These are phyloP conservation scores for Anagyrus pseudococci DNA, from an alignment of 2,888 invertebrate species.

Conservation along the genomic window DNA sequence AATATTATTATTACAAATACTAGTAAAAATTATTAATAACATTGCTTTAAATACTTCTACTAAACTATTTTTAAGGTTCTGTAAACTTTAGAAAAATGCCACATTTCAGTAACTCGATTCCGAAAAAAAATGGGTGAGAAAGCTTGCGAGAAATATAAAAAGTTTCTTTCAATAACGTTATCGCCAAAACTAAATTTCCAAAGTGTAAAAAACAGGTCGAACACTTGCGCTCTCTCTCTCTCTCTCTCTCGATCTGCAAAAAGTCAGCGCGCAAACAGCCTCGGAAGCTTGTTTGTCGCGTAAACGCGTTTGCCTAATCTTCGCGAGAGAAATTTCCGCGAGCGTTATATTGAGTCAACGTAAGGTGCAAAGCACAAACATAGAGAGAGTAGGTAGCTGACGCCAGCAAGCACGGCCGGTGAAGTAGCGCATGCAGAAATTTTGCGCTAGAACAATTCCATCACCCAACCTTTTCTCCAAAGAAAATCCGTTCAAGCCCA, in stretches of 20 bases:
- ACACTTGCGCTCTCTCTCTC: too few relatives aligned
- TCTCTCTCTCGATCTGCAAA: neutral
- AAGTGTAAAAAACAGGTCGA: neutral
- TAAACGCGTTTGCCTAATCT: neutral
- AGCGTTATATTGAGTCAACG: neutral
- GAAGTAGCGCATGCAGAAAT: neutral
- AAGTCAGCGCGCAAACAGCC: neutral
- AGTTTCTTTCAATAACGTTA: neutral
- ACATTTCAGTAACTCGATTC: too few relatives aligned
- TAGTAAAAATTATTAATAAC: too few relatives aligned
- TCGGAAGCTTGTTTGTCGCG: too few relatives aligned
- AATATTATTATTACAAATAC: too few relatives aligned
- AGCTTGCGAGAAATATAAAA: too few relatives aligned
- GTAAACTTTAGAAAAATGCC: too few relatives aligned
- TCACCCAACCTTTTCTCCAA: neutral
- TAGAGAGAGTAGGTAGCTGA: neutral
- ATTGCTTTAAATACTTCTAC: too few relatives aligned
- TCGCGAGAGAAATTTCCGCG: neutral
- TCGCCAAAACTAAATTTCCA: neutral
- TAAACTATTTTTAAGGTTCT: too few relatives aligned
- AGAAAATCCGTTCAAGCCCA: neutral
- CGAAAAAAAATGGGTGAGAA: too few relatives aligned
- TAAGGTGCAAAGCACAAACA: neutral
- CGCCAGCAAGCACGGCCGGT: neutral
- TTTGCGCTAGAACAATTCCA: constrained; percentile 22